These are phyloP conservation scores for Tetraneura akinire DNA, from an alignment of 1,140 invertebrate species.

Conservation along the genomic window DNA sequence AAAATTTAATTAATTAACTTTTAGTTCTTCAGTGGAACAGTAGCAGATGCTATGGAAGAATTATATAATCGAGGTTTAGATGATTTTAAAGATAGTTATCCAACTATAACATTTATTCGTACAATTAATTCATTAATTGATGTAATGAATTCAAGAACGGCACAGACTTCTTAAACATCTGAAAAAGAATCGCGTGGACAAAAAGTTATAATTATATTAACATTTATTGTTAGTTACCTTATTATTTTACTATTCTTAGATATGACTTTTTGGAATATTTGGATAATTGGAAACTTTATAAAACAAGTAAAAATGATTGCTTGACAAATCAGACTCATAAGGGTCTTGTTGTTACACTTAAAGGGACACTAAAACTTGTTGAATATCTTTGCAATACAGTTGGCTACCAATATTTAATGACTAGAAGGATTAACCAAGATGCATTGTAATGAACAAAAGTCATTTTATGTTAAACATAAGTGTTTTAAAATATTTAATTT, in stretches of 20 bases:
- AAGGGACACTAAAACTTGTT: slow-evolving; percentile 7
- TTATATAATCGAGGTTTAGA: not conserved
- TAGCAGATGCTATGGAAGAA: not conserved
- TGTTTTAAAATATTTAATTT: not conserved
- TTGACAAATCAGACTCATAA: not conserved
- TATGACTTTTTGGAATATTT: not conserved
- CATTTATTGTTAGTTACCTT: not conserved
- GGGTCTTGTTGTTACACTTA: slow-evolving; percentile 4
- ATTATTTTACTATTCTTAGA: not conserved
- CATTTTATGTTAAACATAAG: not conserved
- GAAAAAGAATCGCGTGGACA: not conserved
- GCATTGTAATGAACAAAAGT: not conserved
- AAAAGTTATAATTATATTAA: not conserved
- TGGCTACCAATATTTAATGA: not conserved
- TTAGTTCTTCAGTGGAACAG: slow-evolving; percentile 1
- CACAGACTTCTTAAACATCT: not conserved
- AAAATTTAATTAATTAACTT: not conserved
- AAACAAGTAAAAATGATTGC: not conserved
- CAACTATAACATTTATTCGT: not conserved
- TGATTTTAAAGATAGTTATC: not conserved
- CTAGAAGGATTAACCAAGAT: not conserved
- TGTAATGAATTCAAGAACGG: not conserved
- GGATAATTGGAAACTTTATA: not conserved
- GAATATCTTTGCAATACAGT: not conserved
- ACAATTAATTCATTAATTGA: slow-evolving; percentile 2